Conservation (phyloP, 2,888 invertebrate species). For the Nasonovia ribisnigri region DNA sequence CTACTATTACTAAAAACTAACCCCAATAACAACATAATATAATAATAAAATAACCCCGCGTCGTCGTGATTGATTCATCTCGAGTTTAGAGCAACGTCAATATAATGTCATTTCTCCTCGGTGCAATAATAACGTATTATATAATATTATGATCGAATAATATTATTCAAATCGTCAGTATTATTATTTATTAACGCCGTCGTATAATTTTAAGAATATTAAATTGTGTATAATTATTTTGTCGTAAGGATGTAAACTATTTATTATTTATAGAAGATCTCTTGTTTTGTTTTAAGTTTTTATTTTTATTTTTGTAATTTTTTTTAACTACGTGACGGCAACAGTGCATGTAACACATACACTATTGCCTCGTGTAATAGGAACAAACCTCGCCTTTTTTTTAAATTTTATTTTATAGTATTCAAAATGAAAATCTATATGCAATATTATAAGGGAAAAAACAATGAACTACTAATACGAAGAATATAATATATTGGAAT, state of each 20-base stretch:
- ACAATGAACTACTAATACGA: neutral
- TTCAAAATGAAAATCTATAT: constrained; percentile 10
- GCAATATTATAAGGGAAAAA: constrained; percentile 25
- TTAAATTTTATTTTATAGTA: constrained; percentile 37
- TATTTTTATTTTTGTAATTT: constrained; percentile 24
- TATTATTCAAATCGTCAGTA: constrained; percentile 29
- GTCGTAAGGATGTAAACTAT: constrained; percentile 36
- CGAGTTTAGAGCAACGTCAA: neutral
- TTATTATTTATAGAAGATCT: constrained; percentile 57
- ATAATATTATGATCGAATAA: neutral
- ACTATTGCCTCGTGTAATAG: constrained; percentile 50
- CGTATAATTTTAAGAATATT: constrained; percentile 35
- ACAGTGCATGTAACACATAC: constrained; percentile 31
- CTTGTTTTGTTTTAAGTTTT: constrained; percentile 56
- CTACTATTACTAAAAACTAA: neutral
- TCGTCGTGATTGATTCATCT: constrained; percentile 3
- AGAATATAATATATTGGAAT: neutral
- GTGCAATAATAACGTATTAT: neutral
- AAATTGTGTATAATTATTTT: constrained; percentile 39
- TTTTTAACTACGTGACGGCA: constrained; percentile 17
- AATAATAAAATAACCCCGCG: neutral
- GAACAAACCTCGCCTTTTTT: constrained; percentile 65
- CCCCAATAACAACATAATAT: neutral
- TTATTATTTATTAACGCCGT: constrained; percentile 6
- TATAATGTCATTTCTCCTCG: neutral